A percentile compares a stretch with the other conserved stretches of the same genome.
These are phyloP conservation scores for Lindbergichthys nudifrons DNA, from an alignment of 2,797 vertebrate species.

Conservation along the genomic window DNA sequence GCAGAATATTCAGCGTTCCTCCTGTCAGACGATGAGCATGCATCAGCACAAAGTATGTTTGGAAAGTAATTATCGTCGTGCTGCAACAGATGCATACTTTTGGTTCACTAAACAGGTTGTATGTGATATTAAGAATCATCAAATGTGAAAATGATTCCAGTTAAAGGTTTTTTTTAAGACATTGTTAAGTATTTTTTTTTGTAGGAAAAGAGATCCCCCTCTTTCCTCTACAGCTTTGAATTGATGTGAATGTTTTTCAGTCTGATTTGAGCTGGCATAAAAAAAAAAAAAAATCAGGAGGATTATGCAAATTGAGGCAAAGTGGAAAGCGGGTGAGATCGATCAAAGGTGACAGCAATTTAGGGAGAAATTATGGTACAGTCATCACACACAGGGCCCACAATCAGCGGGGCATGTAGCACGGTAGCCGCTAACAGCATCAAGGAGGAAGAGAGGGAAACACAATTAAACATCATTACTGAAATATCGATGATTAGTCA, in stretches of 20 bases:
- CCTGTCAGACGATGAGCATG: slow-evolving; percentile 6
- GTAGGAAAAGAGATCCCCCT: background rate
- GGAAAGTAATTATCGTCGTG: background rate
- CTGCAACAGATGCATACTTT: slow-evolving; percentile 7
- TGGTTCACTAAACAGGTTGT: background rate
- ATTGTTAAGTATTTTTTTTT: too few species aligned
- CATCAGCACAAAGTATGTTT: background rate
- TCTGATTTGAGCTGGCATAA: slow-evolving; percentile 41
- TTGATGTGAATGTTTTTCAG: slow-evolving; percentile 24
- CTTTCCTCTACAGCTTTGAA: background rate
- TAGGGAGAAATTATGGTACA: slow-evolving; percentile 63
- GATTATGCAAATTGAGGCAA: slow-evolving; percentile 64
- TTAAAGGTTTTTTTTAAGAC: too few species aligned
- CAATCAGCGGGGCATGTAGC: slow-evolving; percentile 38
- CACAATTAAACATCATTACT: slow-evolving; percentile 46
- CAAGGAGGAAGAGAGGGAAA: slow-evolving; percentile 34
- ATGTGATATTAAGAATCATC: background rate
- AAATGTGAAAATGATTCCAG: background rate
- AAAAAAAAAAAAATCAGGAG: slow-evolving; percentile 30
- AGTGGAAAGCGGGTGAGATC: slow-evolving; percentile 56
- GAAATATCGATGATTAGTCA: slow-evolving; percentile 47
- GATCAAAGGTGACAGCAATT: slow-evolving; percentile 74
- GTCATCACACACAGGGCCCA: slow-evolving; percentile 45
- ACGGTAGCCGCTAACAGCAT: slow-evolving; percentile 13
- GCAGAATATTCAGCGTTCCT: slow-evolving; percentile 22